Conservation (phyloP, 2,113 vertebrate genomes). For the Onychostruthus taczanowskii region DNA sequence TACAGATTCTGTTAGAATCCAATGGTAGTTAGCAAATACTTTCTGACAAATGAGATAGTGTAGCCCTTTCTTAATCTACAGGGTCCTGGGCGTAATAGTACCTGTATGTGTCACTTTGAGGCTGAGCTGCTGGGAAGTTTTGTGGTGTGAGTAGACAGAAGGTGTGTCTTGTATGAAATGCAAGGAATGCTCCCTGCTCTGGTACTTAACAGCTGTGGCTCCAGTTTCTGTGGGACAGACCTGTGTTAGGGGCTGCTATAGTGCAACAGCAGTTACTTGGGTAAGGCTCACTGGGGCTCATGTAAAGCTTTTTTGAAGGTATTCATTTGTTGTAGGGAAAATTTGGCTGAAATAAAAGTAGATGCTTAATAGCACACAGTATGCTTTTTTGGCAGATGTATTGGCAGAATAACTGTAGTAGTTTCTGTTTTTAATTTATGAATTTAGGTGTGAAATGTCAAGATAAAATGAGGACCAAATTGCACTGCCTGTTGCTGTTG, state of each 20-base stretch:
- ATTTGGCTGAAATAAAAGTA: background rate
- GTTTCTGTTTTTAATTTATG: background rate
- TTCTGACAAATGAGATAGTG: background rate
- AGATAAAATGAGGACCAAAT: background rate
- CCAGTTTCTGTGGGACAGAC: background rate
- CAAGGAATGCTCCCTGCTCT: background rate
- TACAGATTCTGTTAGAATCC: background rate
- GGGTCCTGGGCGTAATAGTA: background rate
- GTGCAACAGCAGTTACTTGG: background rate
- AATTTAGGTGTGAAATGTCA: background rate
- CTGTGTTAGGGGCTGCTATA: background rate
- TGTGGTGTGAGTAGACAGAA: background rate
- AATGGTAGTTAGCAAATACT: background rate
- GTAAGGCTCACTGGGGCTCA: background rate
- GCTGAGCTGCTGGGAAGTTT: background rate
- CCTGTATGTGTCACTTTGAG: background rate
- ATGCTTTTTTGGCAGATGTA: background rate
- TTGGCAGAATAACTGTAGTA: background rate
- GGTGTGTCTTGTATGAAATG: background rate
- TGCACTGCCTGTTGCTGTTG: rapidly evolving
- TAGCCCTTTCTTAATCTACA: background rate
- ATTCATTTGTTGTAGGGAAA: background rate
- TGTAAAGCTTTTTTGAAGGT: background rate
- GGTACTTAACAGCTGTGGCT: background rate
- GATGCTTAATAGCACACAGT: background rate